Evolutionary conservation across 1,140 invertebrate genomes (phyloP).

Genomic region (Oryctes rhinoceros): DNA sequence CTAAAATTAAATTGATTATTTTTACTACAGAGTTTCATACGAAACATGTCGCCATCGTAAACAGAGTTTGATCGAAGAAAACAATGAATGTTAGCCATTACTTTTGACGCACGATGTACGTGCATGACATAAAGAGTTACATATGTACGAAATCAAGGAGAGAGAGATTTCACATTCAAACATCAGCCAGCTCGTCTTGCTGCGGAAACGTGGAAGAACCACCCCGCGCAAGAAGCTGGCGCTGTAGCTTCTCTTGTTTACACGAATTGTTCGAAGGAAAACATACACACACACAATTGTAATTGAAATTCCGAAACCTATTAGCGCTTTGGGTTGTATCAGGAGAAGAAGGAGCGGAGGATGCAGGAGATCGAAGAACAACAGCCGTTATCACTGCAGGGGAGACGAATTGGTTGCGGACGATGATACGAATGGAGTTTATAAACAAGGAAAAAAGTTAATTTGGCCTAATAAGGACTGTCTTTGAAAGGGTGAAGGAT

Average conservation of each 20-base stretch:
- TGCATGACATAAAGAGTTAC: not conserved
- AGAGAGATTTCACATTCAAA: not conserved
- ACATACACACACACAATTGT: conserved; percentile 14
- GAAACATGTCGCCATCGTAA: too few species aligned
- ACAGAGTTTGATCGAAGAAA: too few species aligned
- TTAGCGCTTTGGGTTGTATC: conserved; percentile 1
- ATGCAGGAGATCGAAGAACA: not conserved
- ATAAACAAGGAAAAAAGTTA: not conserved
- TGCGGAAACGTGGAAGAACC: not conserved
- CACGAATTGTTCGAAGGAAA: not conserved
- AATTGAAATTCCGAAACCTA: conserved; percentile 9
- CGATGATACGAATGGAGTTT: not conserved
- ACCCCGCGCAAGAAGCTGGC: not conserved
- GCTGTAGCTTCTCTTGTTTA: not conserved
- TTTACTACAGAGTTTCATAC: too few species aligned
- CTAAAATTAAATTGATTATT: too few species aligned
- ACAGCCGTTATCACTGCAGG: not conserved
- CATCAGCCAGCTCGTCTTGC: not conserved
- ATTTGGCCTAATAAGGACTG: too few species aligned
- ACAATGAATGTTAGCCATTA: too few species aligned
- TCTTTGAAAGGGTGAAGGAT: too few species aligned
- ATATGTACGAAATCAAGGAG: conserved; percentile 1
- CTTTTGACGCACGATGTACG: not conserved
- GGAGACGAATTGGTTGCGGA: too few species aligned
- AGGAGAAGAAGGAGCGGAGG: not conserved